Evolutionary conservation across 2,113 vertebrate species (phyloP).

Genomic region (Nibea coibor): DNA sequence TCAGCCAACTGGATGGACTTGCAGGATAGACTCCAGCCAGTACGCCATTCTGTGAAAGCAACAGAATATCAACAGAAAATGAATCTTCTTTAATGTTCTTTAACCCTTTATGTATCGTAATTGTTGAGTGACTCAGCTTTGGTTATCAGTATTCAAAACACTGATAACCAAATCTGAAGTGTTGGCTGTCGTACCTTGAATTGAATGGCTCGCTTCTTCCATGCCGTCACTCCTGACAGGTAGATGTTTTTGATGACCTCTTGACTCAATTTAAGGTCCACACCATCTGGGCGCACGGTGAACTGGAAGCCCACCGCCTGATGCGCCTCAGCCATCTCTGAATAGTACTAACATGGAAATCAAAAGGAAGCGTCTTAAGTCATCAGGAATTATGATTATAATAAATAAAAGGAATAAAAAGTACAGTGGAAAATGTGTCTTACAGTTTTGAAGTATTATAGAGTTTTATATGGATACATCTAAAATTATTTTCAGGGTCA

Average conservation of each 20-base stretch:
- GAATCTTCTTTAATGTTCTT: neutral
- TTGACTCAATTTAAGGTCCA: constrained; percentile 90
- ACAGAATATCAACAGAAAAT: neutral
- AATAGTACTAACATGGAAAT: neutral
- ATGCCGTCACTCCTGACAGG: constrained; percentile 88
- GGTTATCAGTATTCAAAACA: no score
- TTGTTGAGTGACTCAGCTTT: neutral
- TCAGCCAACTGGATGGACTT: constrained; percentile 94
- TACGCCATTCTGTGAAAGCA: constrained; percentile 88
- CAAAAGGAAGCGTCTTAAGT: neutral
- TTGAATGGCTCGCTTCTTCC: constrained; percentile 91
- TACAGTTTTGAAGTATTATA: no score
- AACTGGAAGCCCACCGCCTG: constrained; percentile 98
- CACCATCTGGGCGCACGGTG: constrained; percentile 93
- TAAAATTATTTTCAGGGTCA: no score
- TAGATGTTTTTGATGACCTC: constrained; percentile 93
- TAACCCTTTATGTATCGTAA: neutral
- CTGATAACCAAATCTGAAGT: neutral
- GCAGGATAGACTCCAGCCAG: constrained; percentile 94
- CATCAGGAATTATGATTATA: neutral
- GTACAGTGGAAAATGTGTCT: neutral
- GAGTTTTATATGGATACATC: no score
- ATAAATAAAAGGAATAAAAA: neutral
- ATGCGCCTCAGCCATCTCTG: constrained; percentile 94
- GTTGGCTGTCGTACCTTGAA: constrained; percentile 86